These are phyloP conservation scores for Daubentonia madagascariensis DNA, from an alignment of 2,113 vertebrate species.

Conservation along the genomic window DNA sequence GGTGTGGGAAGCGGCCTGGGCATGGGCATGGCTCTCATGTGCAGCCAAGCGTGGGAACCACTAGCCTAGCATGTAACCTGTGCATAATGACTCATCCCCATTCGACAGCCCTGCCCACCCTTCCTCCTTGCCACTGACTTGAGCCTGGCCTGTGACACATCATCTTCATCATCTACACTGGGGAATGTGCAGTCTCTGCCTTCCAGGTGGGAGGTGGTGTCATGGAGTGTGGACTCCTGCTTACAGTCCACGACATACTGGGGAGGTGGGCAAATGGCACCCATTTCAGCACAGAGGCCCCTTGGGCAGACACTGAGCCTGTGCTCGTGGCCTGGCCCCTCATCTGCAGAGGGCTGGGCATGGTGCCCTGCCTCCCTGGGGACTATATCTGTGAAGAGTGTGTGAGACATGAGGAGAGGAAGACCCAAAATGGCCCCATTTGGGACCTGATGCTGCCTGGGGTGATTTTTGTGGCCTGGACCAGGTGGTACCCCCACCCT, in stretches of 20 bases:
- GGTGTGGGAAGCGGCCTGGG: background rate
- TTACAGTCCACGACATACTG: conserved; percentile 90
- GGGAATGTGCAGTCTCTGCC: conserved; percentile 84
- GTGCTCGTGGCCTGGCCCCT: background rate
- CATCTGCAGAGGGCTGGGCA: background rate
- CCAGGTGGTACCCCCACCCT: rapidly evolving
- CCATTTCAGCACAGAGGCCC: background rate
- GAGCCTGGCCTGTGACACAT: conserved; percentile 82
- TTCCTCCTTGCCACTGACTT: background rate
- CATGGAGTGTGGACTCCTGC: conserved; percentile 86
- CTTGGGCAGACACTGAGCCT: background rate
- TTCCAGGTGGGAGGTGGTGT: conserved; percentile 89
- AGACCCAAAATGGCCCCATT: background rate
- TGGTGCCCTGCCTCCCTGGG: background rate
- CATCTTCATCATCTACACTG: conserved; percentile 85
- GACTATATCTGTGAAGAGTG: background rate
- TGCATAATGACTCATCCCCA: background rate
- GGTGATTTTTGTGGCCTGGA: background rate
- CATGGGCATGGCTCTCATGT: background rate
- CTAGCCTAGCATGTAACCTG: background rate
- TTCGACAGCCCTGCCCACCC: background rate
- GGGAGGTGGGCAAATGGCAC: background rate
- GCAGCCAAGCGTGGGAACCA: background rate
- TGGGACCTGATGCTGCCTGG: background rate
- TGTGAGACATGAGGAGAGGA: background rate